A percentile compares a stretch with the other conserved stretches of the same genome.
phyloP scores from a whole-genome alignment of 2,113 vertebrate genomes.

The Cromileptes altivelis region DNA sequence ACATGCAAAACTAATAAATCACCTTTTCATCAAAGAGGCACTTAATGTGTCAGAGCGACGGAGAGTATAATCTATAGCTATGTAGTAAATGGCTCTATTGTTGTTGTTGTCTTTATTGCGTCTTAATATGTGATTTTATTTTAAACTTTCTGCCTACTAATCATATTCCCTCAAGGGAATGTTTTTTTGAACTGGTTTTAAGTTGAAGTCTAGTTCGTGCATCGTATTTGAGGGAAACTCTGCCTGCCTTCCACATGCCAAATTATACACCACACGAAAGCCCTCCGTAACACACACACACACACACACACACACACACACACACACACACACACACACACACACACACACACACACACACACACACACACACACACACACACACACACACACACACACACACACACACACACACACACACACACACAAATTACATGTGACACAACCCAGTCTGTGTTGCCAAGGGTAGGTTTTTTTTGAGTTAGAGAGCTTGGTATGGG shows the following conservation, averaged over 20 bases:
- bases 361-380: slow-evolving; percentile 3
- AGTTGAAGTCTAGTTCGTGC: not conserved
- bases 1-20: slow-evolving; percentile 47
- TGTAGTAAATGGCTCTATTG: not conserved
- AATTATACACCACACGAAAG: slow-evolving; percentile 29
- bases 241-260: slow-evolving; percentile 16
- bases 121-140: slow-evolving; percentile 8
- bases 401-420: not conserved
- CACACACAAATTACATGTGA: slow-evolving; percentile 30
- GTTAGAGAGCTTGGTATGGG: slow-evolving; percentile 23
- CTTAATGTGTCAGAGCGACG: not conserved
- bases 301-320: not conserved
- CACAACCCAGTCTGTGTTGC: slow-evolving; percentile 13
- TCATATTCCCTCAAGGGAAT: slow-evolving; percentile 3
- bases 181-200: not conserved
- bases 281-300: not conserved
- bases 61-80: not conserved
- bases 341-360: slow-evolving; percentile 12
- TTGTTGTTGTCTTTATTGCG: not conserved
- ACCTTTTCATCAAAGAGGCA: slow-evolving; percentile 1
- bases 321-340: slow-evolving; percentile 9
- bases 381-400: not conserved
- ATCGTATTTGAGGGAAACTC: slow-evolving; percentile 4
- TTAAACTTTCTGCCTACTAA: not conserved
- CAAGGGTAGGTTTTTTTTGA: slow-evolving; percentile 2